Evolutionary conservation across 2,888 invertebrate species (phyloP), one percentile per base, ranked within the genome.

Genomic region (Saturnia pavonia): DNA sequence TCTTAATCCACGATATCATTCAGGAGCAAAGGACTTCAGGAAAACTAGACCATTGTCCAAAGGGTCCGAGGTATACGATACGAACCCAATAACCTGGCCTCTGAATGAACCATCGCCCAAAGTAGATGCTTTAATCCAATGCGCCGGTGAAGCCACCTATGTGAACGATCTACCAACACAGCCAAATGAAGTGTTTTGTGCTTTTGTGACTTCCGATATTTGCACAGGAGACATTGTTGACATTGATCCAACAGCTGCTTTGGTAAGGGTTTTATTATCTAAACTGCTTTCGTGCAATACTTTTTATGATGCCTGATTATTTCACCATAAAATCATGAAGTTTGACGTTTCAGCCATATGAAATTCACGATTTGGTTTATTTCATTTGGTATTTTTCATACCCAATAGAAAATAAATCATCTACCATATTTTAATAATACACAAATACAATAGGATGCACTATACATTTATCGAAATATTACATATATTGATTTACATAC

Each of bases 131-230:
- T 79, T 95, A 45, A 85, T 94, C 70, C 96, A 96, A 86, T 94
- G 94, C 77, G 92, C 96, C 68, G 97, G 97, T 0, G 96, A 96
- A 85, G 96, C 95, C 0, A 87, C 94, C 76, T 97, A 96, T 82
- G 89, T 95, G 0, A 95, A 96, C 78, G 97, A 97, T 80, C 82
- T 95, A 48, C 94, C 94, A 6, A 88, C 91, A 1, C 82, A 89
- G 25, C 91, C 93, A 0, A 95, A 95, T 80, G 96, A 97, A 85
- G 94, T 96, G 1, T 95, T 92, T 81, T 96, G 95, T 68, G 96
- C 96, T 0, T 96, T 97, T 77, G 96, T 96, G 0, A 85, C 95
- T 0, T 85, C 94, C 1, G 90, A 88, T 68, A 87, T 95, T 74
- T 82, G 95, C 72, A 90, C 85, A 73, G 96, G 96, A 1, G 94